Evolutionary conservation across 2,113 vertebrate genomes (phyloP).

Genomic region (Lasiurus borealis): DNA sequence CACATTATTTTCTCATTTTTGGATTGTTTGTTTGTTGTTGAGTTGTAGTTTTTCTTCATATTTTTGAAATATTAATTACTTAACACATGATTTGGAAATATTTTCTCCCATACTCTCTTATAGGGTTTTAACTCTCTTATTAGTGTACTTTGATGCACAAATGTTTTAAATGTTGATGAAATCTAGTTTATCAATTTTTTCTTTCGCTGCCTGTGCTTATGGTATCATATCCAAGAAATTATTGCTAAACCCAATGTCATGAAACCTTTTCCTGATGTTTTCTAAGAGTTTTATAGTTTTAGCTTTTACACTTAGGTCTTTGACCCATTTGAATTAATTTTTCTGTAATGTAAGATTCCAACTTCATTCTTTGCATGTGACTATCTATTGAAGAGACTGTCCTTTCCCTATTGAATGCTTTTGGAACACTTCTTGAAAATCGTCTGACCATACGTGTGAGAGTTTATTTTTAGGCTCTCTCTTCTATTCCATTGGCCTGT

Average conservation of each 20-base stretch:
- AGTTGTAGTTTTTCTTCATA: neutral
- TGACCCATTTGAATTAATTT: neutral
- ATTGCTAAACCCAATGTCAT: conserved; percentile 6
- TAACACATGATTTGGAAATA: conserved; percentile 14
- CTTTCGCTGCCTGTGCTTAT: neutral
- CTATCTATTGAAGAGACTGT: neutral
- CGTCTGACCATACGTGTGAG: neutral
- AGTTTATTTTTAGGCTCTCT: neutral
- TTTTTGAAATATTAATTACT: neutral
- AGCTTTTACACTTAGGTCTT: neutral
- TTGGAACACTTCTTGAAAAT: neutral
- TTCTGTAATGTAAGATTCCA: neutral
- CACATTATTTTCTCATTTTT: neutral
- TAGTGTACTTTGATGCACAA: neutral
- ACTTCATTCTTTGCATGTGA: neutral
- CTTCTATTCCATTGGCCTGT: neutral
- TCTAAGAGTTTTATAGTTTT: conserved; percentile 3
- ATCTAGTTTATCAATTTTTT: neutral
- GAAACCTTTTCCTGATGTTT: neutral
- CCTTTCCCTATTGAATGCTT: neutral
- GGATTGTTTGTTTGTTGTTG: neutral
- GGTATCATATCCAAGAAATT: neutral
- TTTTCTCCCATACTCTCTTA: neutral
- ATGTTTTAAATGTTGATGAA: neutral
- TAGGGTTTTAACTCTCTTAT: neutral